phyloP scores from a whole-genome alignment of 2,888 invertebrate genomes.

The Pemphredon lugubris region DNA sequence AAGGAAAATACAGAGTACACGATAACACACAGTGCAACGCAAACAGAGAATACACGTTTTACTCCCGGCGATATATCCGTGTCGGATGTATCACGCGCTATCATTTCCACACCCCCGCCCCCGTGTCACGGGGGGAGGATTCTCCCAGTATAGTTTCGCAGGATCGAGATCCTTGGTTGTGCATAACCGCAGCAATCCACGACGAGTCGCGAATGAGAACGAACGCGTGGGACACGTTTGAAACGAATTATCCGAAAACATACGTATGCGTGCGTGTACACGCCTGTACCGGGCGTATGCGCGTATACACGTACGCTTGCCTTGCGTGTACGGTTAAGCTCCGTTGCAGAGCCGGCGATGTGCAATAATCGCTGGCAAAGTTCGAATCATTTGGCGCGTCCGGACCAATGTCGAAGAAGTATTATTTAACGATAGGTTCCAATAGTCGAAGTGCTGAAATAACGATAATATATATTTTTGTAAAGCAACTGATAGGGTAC shows the following conservation, averaged over 20 bases:
- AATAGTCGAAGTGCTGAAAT: slow-evolving; percentile 58
- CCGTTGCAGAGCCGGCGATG: slow-evolving; percentile 36
- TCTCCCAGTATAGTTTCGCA: slow-evolving; percentile 18
- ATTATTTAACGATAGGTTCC: slow-evolving; percentile 65
- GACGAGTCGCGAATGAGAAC: slow-evolving; percentile 17
- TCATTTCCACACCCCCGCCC: background rate
- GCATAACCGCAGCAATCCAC: slow-evolving; percentile 27
- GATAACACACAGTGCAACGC: slow-evolving; percentile 45
- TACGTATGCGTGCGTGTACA: background rate
- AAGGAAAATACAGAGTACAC: slow-evolving; percentile 18
- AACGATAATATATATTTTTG: slow-evolving; percentile 64
- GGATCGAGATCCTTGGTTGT: slow-evolving; percentile 41
- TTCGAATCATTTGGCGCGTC: slow-evolving; percentile 60
- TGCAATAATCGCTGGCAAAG: slow-evolving; percentile 47
- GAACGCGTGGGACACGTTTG: slow-evolving; percentile 7
- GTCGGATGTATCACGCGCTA: slow-evolving; percentile 36
- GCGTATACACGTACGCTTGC: background rate
- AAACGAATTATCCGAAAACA: background rate
- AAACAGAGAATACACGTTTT: slow-evolving; percentile 48
- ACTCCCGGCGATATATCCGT: slow-evolving; percentile 19
- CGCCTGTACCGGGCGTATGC: too few relatives aligned
- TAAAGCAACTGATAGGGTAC: slow-evolving; percentile 53
- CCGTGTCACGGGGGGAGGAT: background rate
- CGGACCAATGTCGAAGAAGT: slow-evolving; percentile 66
- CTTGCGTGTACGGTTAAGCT: slow-evolving; percentile 35